These are phyloP conservation scores for Himantopus leucocephalus DNA, from an alignment of 2,113 vertebrate species.

Conservation along the genomic window DNA sequence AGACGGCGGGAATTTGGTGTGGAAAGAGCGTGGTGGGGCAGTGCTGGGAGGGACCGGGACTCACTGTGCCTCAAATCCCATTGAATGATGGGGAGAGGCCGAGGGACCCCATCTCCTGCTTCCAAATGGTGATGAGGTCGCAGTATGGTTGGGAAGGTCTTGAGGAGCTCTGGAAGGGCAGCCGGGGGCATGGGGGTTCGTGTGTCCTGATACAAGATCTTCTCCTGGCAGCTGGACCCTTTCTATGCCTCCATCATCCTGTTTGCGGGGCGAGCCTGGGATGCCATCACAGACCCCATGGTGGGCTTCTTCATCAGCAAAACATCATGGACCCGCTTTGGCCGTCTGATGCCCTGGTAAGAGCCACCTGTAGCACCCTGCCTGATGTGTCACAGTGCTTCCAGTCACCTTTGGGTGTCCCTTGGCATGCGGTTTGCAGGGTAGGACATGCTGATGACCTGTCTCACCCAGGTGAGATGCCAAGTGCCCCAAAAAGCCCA, in stretches of 20 bases:
- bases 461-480: not conserved
- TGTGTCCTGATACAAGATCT: not conserved
- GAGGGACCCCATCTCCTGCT: accelerated
- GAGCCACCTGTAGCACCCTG: not conserved
- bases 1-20: accelerated
- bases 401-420: not conserved
- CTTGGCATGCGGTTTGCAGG: not conserved
- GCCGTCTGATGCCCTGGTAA: conserved; percentile 95
- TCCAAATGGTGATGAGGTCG: accelerated
- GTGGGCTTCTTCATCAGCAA: conserved; percentile 94
- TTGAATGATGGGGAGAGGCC: accelerated
- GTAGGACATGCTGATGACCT: not conserved
- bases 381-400: not conserved
- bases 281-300: conserved; percentile 90
- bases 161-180: not conserved
- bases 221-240: conserved; percentile 78
- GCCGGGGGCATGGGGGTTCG: accelerated
- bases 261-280: conserved; percentile 90
- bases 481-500: not conserved
- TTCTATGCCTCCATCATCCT: conserved; percentile 91
- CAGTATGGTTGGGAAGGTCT: accelerated
- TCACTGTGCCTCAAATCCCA: accelerated
- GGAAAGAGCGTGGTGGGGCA: not conserved
- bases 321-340: conserved; percentile 83
- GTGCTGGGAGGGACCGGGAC: accelerated